Conservation (phyloP, 2,888 invertebrate species). For the Limnephilus marmoratus region DNA sequence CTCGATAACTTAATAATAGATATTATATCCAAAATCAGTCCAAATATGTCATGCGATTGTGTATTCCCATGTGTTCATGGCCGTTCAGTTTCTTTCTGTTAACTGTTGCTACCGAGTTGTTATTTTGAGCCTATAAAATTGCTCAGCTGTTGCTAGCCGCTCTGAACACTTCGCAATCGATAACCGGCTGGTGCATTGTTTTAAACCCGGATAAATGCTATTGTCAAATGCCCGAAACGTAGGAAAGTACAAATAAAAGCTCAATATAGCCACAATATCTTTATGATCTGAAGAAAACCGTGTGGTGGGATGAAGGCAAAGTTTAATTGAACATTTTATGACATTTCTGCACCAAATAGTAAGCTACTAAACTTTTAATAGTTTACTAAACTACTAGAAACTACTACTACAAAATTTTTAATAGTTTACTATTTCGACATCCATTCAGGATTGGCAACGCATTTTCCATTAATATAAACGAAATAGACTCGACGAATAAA, state of each 20-base stretch:
- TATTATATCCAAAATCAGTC: neutral
- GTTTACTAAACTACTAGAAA: too few species aligned
- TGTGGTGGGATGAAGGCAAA: too few species aligned
- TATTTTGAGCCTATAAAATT: neutral
- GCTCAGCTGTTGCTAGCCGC: neutral
- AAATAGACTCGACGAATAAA: too few species aligned
- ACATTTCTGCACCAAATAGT: neutral
- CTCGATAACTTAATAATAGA: neutral
- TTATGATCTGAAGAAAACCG: too few species aligned
- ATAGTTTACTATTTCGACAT: too few species aligned
- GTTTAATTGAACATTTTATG: neutral
- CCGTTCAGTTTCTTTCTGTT: neutral
- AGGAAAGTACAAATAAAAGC: neutral
- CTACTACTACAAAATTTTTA: too few species aligned
- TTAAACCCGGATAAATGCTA: neutral
- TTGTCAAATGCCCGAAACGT: neutral
- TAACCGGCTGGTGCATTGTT: neutral
- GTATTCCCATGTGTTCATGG: neutral
- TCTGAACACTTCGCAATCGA: neutral
- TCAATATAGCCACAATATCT: neutral
- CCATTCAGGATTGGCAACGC: neutral
- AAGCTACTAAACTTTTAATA: neutral
- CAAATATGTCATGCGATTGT: neutral
- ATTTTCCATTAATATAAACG: neutral
- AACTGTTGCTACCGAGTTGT: neutral